Conservation (phyloP, 2,888 invertebrate species). For the Meloe dianella region DNA sequence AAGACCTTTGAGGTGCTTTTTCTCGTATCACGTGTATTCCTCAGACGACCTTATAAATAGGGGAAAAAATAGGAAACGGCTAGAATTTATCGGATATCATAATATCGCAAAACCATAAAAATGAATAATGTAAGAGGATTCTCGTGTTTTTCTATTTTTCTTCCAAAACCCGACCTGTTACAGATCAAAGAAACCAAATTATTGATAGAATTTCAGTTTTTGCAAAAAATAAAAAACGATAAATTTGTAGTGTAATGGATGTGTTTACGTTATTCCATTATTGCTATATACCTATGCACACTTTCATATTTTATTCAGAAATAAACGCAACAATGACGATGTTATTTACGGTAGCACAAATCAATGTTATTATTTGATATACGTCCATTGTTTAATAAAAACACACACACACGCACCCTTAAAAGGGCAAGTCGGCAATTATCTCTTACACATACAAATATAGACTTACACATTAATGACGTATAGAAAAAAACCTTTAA, state of each 20-base stretch:
- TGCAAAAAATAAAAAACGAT: not conserved
- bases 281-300: not conserved
- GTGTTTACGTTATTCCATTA: not conserved
- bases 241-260: not conserved
- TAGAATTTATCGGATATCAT: conserved; percentile 1
- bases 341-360: conserved; percentile 3
- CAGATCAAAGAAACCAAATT: not conserved
- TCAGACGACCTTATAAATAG: not conserved
- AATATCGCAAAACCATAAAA: conserved; percentile 12
- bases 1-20: not conserved
- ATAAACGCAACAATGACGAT: not conserved
- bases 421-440: conserved; percentile 1
- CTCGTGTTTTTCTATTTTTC: not conserved
- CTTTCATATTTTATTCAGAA: not conserved
- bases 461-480: not conserved
- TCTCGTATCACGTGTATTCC: not conserved
- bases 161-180: not conserved
- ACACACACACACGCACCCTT: not conserved
- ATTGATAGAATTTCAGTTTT: not conserved
- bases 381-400: not conserved
- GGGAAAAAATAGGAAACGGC: not conserved
- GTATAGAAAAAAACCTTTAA: not conserved
- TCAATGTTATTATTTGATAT: conserved; percentile 2
- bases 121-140: conserved; percentile 9
- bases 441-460: not conserved